Evolutionary conservation across 2,888 invertebrate genomes (phyloP).

Genomic region (Lysandra coridon): DNA sequence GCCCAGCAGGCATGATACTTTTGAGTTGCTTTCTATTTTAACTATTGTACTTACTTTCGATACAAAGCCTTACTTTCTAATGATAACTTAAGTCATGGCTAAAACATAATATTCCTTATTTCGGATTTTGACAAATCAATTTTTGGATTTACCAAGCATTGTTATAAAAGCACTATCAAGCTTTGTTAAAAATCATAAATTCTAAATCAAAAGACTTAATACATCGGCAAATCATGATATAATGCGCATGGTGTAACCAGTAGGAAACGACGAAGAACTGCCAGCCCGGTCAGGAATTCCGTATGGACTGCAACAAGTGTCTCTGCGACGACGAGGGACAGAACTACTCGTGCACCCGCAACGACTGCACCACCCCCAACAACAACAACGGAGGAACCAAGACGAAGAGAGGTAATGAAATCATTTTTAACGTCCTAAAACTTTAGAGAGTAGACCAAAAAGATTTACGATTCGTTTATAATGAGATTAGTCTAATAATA

Average conservation of each 20-base stretch:
- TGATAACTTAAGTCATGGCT: no score
- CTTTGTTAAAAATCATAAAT: background rate
- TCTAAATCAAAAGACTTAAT: background rate
- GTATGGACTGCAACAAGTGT: constrained; percentile 75
- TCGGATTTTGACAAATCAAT: no score
- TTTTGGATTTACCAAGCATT: no score
- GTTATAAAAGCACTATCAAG: background rate
- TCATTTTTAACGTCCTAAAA: no score
- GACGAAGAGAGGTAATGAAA: constrained; percentile 56
- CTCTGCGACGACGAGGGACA: constrained; percentile 68
- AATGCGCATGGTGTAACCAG: constrained; percentile 50
- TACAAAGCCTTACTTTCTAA: no score
- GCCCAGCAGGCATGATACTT: background rate
- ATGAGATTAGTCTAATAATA: no score
- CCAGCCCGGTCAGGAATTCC: constrained; percentile 67
- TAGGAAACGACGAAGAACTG: constrained; percentile 65
- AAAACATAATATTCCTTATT: no score
- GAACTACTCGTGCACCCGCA: constrained; percentile 72
- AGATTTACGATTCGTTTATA: no score
- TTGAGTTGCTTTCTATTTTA: background rate
- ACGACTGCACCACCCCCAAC: constrained; percentile 63
- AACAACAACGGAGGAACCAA: constrained; percentile 52
- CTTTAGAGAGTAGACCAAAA: no score
- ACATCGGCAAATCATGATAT: constrained; percentile 37
- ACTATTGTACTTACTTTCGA: background rate